Conservation (phyloP, 2,113 vertebrate genomes). For the Turnix velox region DNA sequence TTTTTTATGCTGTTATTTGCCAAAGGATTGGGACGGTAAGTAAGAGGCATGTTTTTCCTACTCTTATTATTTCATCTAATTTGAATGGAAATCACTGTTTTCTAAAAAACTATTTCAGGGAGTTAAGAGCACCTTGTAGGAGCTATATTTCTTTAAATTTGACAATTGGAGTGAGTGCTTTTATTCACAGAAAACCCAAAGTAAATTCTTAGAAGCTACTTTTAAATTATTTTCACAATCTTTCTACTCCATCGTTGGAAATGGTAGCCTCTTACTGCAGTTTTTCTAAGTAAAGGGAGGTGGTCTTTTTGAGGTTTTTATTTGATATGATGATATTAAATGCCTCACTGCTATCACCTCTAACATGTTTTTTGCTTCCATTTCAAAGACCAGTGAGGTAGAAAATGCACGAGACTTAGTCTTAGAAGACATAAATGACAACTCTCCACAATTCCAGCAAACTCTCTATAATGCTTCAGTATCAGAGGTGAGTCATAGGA, state of each 20-base stretch:
- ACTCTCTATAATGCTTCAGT: constrained; percentile 4
- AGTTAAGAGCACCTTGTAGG: neutral
- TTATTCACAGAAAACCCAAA: neutral
- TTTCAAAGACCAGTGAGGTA: neutral
- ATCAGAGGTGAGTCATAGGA: constrained; percentile 69
- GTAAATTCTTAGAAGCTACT: neutral
- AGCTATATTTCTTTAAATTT: neutral
- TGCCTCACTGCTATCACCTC: neutral
- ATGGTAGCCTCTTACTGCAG: neutral
- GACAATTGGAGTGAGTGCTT: neutral
- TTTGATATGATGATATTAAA: neutral
- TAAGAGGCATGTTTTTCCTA: neutral
- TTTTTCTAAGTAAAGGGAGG: neutral
- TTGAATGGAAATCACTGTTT: neutral
- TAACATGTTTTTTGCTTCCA: neutral
- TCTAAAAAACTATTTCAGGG: neutral
- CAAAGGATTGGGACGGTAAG: constrained; percentile 18
- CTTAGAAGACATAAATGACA: constrained; percentile 68
- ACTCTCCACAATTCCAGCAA: constrained; percentile 66
- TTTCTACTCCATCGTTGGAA: neutral
- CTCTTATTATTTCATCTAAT: neutral
- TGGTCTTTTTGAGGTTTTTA: neutral
- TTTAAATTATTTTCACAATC: neutral
- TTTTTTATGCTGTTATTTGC: constrained; percentile 45
- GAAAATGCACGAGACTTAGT: constrained; percentile 6